These are phyloP conservation scores for Notothenia rossii DNA, from an alignment of 2,113 vertebrate genomes.

Conservation along the genomic window DNA sequence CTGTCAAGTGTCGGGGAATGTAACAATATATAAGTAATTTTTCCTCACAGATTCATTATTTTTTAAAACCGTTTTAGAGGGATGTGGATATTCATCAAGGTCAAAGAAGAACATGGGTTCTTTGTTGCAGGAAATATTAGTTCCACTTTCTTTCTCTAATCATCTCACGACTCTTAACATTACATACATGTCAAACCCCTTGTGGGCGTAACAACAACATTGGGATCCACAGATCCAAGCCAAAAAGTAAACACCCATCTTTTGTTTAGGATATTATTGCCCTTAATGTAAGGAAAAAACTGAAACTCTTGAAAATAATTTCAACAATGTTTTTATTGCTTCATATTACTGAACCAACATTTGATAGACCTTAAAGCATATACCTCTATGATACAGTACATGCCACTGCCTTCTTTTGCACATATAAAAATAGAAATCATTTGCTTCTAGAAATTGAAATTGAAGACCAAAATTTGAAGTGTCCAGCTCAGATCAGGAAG, in stretches of 20 bases:
- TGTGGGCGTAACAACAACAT: too few relatives aligned
- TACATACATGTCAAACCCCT: neutral
- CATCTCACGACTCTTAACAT: neutral
- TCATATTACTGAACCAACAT: conserved; percentile 59
- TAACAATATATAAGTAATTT: too few relatives aligned
- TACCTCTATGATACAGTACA: conserved; percentile 57
- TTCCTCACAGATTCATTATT: neutral
- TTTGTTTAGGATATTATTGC: neutral
- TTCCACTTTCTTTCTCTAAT: neutral
- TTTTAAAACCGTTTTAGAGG: neutral
- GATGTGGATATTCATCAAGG: neutral
- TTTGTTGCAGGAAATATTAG: neutral
- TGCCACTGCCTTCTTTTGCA: conserved; percentile 60
- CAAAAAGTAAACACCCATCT: neutral
- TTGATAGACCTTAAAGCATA: conserved; percentile 31
- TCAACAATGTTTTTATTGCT: conserved; percentile 63
- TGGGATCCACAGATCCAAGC: neutral
- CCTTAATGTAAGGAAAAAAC: neutral
- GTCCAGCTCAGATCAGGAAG: conserved; percentile 64
- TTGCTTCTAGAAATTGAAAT: conserved; percentile 73
- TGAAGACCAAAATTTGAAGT: conserved; percentile 66
- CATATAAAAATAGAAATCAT: conserved; percentile 84
- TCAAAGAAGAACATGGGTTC: neutral
- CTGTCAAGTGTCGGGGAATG: too few relatives aligned
- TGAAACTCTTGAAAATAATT: neutral